Conservation (phyloP, 1,140 invertebrate genomes). For the Pseudomyrmex pallidus region DNA sequence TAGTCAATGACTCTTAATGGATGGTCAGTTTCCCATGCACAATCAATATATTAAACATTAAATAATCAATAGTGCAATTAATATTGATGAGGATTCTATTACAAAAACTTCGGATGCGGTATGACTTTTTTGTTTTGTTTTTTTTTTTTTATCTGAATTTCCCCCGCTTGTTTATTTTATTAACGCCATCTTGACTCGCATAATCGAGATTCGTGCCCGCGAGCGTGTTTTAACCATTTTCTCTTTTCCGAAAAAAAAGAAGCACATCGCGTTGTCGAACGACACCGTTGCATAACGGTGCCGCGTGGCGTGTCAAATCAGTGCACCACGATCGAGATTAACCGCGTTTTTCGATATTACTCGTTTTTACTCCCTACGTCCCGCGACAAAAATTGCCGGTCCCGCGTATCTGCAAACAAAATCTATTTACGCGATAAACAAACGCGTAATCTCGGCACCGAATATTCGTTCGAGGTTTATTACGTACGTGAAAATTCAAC, state of each 20-base stretch:
- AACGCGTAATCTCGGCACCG: background rate
- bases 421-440: background rate
- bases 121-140: background rate
- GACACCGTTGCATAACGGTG: background rate
- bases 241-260: background rate
- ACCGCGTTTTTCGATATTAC: slow-evolving; percentile 4
- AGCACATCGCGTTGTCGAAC: background rate
- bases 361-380: background rate
- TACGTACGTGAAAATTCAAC: no score
- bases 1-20: slow-evolving; percentile 27
- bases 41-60: slow-evolving; percentile 3
- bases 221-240: background rate
- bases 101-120: background rate
- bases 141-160: background rate
- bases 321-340: slow-evolving; percentile 19
- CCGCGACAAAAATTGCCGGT: no score
- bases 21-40: background rate
- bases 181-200: background rate
- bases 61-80: background rate
- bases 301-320: slow-evolving; percentile 3
- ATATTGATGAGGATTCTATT: background rate
- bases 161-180: background rate
- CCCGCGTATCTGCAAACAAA: background rate
- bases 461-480: background rate
- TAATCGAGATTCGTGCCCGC: background rate